Percentiles rank a stretch among this genome's conserved stretches.
Conservation (phyloP, 2,113 vertebrate species). For the Silurus asotus region DNA sequence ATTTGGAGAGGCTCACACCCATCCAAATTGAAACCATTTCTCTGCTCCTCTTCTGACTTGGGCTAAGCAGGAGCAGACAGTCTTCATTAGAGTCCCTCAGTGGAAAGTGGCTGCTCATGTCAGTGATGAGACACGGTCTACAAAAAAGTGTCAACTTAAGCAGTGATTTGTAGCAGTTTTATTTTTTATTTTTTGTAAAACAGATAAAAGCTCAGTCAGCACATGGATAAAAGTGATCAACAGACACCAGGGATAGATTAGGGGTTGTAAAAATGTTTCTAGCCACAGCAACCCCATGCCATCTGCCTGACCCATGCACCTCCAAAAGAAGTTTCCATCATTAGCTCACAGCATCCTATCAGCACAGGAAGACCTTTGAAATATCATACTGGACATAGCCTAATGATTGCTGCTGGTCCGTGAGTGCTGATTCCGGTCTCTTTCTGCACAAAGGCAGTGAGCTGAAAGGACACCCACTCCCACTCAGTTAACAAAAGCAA, state of each 20-base stretch:
- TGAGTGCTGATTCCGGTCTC: neutral
- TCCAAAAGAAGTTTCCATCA: slow-evolving; percentile 72
- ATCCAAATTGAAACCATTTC: slow-evolving; percentile 69
- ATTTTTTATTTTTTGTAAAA: slow-evolving; percentile 33
- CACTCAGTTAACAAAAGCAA: neutral
- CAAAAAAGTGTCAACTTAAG: neutral
- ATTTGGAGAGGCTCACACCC: slow-evolving; percentile 62
- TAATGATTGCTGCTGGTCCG: slow-evolving; percentile 67
- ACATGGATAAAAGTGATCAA: slow-evolving; percentile 40
- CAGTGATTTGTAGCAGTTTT: slow-evolving; percentile 13
- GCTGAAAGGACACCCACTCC: neutral
- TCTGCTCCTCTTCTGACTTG: slow-evolving; percentile 55
- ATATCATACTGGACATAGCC: slow-evolving; percentile 66
- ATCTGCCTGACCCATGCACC: slow-evolving; percentile 63
- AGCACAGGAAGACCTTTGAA: slow-evolving; percentile 67
- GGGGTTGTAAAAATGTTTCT: slow-evolving; percentile 12
- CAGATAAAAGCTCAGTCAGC: slow-evolving; percentile 25
- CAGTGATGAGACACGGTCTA: slow-evolving; percentile 56
- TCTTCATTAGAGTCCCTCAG: slow-evolving; percentile 62
- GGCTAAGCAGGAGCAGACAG: slow-evolving; percentile 64
- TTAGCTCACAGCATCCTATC: slow-evolving; percentile 53
- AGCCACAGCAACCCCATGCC: slow-evolving; percentile 53
- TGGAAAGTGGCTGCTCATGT: slow-evolving; percentile 51
- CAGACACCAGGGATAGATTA: slow-evolving; percentile 19
- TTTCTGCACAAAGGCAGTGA: neutral